Evolutionary conservation across 2,888 invertebrate genomes (phyloP), one percentile per base, ranked within the genome.

Genomic region (Papilio elwesi): DNA sequence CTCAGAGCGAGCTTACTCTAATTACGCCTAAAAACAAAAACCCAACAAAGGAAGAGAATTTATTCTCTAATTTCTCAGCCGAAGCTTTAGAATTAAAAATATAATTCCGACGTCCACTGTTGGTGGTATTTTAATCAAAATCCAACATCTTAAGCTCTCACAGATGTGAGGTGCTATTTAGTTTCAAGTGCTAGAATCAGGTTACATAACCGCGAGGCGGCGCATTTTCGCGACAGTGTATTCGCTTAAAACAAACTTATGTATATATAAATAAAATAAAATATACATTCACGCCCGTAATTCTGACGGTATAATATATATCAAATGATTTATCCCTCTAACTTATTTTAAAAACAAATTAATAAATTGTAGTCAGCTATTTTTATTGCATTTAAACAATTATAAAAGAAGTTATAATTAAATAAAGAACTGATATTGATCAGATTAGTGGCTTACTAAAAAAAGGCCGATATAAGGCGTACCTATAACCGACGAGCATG

Each of bases 1-100:
- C 83, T 85, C 83, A 85, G 82, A 81, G 80, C 82, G 78, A 80
- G 88, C 89, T 87, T 84, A 87, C 85, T 87, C 88, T 92, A 91
- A 93, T 93, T 92, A 91, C 89, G 84, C 84, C 86, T 84, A 87
- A 89, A 91, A 91, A 90, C 87, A 90, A 91, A 90, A 88, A 87
- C 84, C 74, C 83, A 86, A 80, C 85, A 89, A 88, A 89, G 88
- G 83, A 81, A 81, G 81, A 77, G 83, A 88, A 90, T 91, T 90
- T 90, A 91, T 91, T 88, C 86, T 87, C 84, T 88, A 89, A 91
- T 90, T 90, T 89, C 88, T 88, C 86, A 84, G 84, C 80, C 80
- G 78, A 82, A 81, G 80, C 80, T 81, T 80, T 83, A 79, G 85
- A 86, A 89, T 88, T 89, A 87, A 90, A 90, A 89, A 87, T 85